Conservation (phyloP, 2,113 vertebrate species). For the Antechinus stuartii region DNA sequence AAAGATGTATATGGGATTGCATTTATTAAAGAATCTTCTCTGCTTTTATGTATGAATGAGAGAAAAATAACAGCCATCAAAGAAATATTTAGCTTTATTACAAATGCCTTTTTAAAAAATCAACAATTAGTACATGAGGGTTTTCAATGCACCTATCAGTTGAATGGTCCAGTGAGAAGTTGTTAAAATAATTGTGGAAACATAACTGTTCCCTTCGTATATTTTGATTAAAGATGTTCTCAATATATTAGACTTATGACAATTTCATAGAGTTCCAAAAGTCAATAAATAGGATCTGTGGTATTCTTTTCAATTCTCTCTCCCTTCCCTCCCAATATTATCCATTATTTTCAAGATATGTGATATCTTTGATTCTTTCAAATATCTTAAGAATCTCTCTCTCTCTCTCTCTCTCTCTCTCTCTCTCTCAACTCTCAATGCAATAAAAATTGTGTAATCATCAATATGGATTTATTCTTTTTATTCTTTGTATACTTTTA, state of each 20-base stretch:
- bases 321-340: not conserved
- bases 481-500: not conserved
- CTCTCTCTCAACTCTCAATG: not conserved
- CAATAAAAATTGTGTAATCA: not conserved
- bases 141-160: not conserved
- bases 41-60: not conserved
- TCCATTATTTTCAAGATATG: not conserved
- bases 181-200: not conserved
- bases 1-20: not conserved
- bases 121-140: not conserved
- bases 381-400: not conserved
- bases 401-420: not conserved
- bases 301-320: not conserved
- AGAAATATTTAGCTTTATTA: not conserved
- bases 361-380: not conserved
- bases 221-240: not conserved
- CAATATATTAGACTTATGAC: not conserved
- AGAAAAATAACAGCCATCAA: not conserved
- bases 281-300: not conserved
- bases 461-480: not conserved
- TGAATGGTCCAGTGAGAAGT: not conserved
- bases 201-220: not conserved
- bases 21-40: not conserved
- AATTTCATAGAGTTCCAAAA: not conserved
- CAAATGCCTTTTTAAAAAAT: not conserved